Conservation (phyloP, 2,888 invertebrate species). For the Clistopyga incitator region DNA sequence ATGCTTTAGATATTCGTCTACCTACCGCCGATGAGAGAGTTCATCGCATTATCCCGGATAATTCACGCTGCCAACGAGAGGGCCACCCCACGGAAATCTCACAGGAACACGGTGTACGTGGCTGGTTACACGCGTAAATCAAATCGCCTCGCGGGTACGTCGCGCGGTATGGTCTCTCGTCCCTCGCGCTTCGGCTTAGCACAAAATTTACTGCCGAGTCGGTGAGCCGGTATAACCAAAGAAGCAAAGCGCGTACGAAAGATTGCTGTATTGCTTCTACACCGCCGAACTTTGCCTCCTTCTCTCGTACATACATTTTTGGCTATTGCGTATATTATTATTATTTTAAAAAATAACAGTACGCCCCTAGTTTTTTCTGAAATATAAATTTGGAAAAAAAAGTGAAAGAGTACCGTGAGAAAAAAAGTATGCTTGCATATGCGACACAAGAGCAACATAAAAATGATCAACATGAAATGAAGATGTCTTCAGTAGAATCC, state of each 20-base stretch:
- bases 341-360: no score
- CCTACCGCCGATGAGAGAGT: constrained; percentile 70
- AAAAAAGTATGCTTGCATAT: no score
- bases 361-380: no score
- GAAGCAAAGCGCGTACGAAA: constrained; percentile 21
- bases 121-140: constrained; percentile 77
- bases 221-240: constrained; percentile 56
- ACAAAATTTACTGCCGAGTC: constrained; percentile 78
- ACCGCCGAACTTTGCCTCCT: constrained; percentile 25
- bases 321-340: no score
- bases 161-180: constrained; percentile 41
- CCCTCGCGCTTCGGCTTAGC: constrained; percentile 76
- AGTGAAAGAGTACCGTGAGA: no score
- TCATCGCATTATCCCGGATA: constrained; percentile 70
- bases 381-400: no score
- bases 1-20: constrained; percentile 33
- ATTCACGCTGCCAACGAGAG: constrained; percentile 67
- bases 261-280: constrained; percentile 1
- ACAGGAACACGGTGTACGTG: constrained; percentile 65
- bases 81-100: constrained; percentile 68
- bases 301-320: constrained; percentile 21
- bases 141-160: constrained; percentile 70
- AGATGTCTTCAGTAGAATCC: no score
- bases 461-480: no score
- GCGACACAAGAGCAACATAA: no score